Base-by-base conservation (phyloP, 2,888 invertebrate species). In the Steinernema hermaphroditum region DNA sequence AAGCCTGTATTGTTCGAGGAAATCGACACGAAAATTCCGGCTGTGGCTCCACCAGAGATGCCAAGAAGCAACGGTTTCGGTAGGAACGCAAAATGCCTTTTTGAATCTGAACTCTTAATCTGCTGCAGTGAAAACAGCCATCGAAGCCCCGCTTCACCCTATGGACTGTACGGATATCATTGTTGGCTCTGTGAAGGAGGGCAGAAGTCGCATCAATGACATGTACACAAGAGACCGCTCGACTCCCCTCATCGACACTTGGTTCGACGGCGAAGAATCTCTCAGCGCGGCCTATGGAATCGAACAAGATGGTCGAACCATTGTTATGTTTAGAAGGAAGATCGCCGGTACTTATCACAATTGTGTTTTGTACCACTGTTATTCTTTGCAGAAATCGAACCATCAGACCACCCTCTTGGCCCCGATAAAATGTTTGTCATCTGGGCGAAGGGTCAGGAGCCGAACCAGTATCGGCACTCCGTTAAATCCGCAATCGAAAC, bases 121-220 rank as follows among this genome's bases (percentile, higher is more conserved):
- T 37, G 37, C 12, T 37, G 71, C 70, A 83, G 83, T 81, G 29
- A 75, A 80, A 37, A 72, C 77, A n/a, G 84, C 83, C 16, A 75
- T 85, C 0, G 76, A 77, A 24, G 78, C 83, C 29, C 80, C 83
- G 2, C 74, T 85, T 0, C 83, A 85, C 68, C 78, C 84, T 9
- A 85, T 85, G 85, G 85, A 85, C 70, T 85, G 85, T 62, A 73
- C 81, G 9, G 85, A 85, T 70, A 76, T 85, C 22, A 72, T 85
- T n/a, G 78, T 80, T 57, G 85, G 78, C 4, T 74, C 81, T 0
- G 80, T 85, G 8, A 68, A 70, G 19, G 78, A 83, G 41, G 81
- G 81, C 9, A 69, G 78, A 70, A 69, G 37, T 9, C 78, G 80
- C 68, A 80, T 86, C 46, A 75, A 76, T 29, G 85, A 85, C 72